phyloP scores from a whole-genome alignment of 2,888 invertebrate genomes.

The Spialia ferax region DNA sequence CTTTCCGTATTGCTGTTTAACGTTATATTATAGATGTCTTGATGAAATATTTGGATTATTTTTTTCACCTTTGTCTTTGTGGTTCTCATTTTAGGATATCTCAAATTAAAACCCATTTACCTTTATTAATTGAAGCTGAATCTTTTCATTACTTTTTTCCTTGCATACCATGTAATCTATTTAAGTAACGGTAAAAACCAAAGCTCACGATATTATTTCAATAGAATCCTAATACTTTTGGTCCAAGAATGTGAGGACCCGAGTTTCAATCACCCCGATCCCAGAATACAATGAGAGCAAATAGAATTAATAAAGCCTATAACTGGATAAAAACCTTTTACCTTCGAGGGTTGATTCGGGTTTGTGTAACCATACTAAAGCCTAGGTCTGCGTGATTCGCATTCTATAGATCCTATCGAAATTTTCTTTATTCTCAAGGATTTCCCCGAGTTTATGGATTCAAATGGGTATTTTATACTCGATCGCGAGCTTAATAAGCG shows the following conservation, averaged over 20 bases:
- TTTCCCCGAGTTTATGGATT: conserved; percentile 17
- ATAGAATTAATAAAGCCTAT: conserved; percentile 50
- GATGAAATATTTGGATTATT: too few relatives aligned
- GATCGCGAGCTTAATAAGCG: background rate
- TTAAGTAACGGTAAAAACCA: too few relatives aligned
- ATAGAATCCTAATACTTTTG: conserved; percentile 7
- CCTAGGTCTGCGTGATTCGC: conserved; percentile 26
- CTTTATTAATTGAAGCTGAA: too few relatives aligned
- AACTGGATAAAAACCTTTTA: conserved; percentile 52
- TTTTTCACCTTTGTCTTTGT: too few relatives aligned
- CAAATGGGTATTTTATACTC: conserved; percentile 18
- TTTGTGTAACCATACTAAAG: conserved; percentile 27
- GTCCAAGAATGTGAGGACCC: conserved; percentile 14
- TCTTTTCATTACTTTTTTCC: too few relatives aligned
- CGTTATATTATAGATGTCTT: too few relatives aligned
- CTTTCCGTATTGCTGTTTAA: conserved; percentile 5
- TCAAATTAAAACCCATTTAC: too few relatives aligned
- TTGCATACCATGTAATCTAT: too few relatives aligned
- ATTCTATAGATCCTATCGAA: conserved; percentile 26
- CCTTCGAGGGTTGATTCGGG: conserved; percentile 18
- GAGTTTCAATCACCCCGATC: conserved; percentile 32
- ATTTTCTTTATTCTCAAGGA: conserved; percentile 19
- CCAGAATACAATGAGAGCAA: conserved; percentile 28
- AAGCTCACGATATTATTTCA: too few relatives aligned
- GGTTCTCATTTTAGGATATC: too few relatives aligned